Percentiles rank a stretch among this genome's conserved stretches.
phyloP scores from a whole-genome alignment of 2,888 invertebrate genomes.

The Acleris laterana region DNA sequence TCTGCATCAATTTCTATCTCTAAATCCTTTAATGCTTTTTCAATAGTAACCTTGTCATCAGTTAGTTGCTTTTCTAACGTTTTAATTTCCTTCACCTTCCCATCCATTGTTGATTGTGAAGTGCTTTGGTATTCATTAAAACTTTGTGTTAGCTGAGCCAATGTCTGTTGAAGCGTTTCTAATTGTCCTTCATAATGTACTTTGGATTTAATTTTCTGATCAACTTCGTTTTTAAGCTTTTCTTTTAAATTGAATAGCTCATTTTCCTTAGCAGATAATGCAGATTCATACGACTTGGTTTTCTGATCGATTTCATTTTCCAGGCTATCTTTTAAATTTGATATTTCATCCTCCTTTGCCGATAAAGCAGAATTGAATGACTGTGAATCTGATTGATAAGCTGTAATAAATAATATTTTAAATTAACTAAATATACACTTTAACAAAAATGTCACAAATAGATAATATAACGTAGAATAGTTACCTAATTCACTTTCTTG shows the following conservation, averaged over 20 bases:
- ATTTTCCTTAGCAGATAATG: background rate
- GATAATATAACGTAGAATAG: background rate
- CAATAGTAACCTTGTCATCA: slow-evolving; percentile 2
- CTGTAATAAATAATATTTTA: background rate
- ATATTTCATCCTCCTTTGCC: slow-evolving; percentile 2
- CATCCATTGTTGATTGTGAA: background rate
- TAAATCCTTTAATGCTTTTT: slow-evolving; percentile 12
- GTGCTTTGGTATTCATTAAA: background rate
- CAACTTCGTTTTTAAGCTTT: background rate
- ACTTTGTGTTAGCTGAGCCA: background rate
- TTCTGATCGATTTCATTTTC: slow-evolving; percentile 8
- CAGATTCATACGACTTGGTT: background rate
- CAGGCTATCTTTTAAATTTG: background rate
- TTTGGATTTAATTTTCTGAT: background rate
- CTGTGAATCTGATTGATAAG: background rate
- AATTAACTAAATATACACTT: background rate
- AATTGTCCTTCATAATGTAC: background rate
- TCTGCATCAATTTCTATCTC: slow-evolving; percentile 11
- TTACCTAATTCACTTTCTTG: slow-evolving; percentile 1
- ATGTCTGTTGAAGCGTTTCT: slow-evolving; percentile 4
- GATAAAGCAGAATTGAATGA: background rate
- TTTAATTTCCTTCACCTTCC: background rate
- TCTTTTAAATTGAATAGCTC: slow-evolving; percentile 2
- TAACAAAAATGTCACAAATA: background rate
- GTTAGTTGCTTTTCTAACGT: slow-evolving; percentile 1